Base-by-base conservation (phyloP, 2,888 invertebrate species). In the Noctua pronuba region DNA sequence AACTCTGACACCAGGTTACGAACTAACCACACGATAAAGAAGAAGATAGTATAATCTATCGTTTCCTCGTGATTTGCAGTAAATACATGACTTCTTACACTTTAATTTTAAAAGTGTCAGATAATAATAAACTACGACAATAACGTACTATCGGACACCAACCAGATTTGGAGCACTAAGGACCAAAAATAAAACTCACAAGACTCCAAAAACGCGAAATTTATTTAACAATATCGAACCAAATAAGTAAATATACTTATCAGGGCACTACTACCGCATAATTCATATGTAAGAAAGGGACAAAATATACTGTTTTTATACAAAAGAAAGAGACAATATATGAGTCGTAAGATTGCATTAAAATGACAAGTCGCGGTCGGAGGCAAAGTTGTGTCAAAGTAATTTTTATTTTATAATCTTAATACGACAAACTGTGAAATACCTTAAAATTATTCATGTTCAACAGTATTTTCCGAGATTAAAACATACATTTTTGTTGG, bases 351-450 rank as follows among this genome's bases (percentile, higher is more conserved):
- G 77, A 79, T 90, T 88, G 90, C 87, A 89, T 91, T 91, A 91
- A 86, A 84, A 62, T 83, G 90, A 86, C 88, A 88, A 62, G 81
- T 38, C 66, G 71, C 78, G 75, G 85, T 86, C 83, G 85, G 81
- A 79, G 76, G 85, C 86, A 80, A 81, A 73, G 52, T 77, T 60
- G 62, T 46, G 81, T 77, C 79, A 70, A 72, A 77, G 76, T 87
- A 75, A 83, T 83, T 86, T 88, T 83, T 82, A 89, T 88, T 89
- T 91, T 89, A 88, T 89, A 82, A 80, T 78, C 79, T 84, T 91
- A 90, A 90, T 89, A 82, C 83, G 89, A 90, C 88, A 88, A 87
- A 88, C 86, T 88, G 90, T 88, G 86, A 89, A 89, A 86, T 87
- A 80, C 75, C 68, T 77, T 83, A 75, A 90, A 79, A 83, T 86